Conservation (phyloP, 2,888 invertebrate genomes). For the Meganola albula region DNA sequence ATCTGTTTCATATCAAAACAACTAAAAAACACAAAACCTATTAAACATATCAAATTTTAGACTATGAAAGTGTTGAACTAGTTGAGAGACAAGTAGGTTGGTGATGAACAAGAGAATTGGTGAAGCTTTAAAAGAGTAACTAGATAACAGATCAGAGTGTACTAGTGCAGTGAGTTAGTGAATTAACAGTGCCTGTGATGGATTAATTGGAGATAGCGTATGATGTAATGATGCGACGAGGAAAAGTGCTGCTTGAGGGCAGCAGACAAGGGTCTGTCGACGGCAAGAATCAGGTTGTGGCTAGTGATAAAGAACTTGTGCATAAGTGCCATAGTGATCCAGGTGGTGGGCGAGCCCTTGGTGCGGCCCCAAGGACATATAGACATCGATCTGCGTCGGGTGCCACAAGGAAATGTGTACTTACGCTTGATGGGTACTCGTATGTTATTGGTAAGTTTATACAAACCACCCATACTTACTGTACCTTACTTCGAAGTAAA, state of each 20-base stretch:
- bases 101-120: too few relatives aligned
- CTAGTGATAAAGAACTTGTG: slow-evolving; percentile 79
- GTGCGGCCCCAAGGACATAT: slow-evolving; percentile 52
- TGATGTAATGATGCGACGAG: slow-evolving; percentile 71
- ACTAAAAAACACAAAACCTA: slow-evolving; percentile 37
- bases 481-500: too few relatives aligned
- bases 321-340: slow-evolving; percentile 84
- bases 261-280: slow-evolving; percentile 72
- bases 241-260: slow-evolving; percentile 66
- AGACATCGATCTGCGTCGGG: slow-evolving; percentile 71
- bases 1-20: slow-evolving; percentile 48
- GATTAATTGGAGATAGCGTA: slow-evolving; percentile 55
- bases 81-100: too few relatives aligned
- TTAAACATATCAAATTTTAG: slow-evolving; percentile 42
- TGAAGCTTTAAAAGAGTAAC: too few relatives aligned
- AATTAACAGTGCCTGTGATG: slow-evolving; percentile 25
- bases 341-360: slow-evolving; percentile 71
- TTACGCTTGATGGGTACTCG: slow-evolving; percentile 90
- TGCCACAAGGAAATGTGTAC: slow-evolving; percentile 86
- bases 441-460: slow-evolving; percentile 89
- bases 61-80: slow-evolving; percentile 16
- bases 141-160: too few relatives aligned
- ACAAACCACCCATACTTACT: too few relatives aligned
- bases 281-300: slow-evolving; percentile 52
- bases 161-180: slow-evolving; percentile 23